Base-by-base conservation (phyloP, 2,113 vertebrate species). In the Lagopus leucura region DNA sequence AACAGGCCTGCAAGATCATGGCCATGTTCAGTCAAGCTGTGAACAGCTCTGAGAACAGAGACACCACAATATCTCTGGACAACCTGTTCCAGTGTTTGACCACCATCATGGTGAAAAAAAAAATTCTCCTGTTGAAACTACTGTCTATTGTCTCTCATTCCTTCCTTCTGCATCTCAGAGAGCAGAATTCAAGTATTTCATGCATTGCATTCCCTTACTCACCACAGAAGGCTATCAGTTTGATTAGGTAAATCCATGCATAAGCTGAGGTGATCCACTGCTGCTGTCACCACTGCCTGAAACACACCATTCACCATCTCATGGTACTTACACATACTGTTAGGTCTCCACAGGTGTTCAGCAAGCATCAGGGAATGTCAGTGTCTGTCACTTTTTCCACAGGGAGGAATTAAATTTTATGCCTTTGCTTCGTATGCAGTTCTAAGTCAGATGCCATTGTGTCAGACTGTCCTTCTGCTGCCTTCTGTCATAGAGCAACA, bases 21-120 rank as follows among this genome's bases (percentile, higher is more conserved):
- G 11, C 20, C 57, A 32, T 5, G 1, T 40, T 50, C 21, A 43
- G 21, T 36, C 32, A 47, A 57, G 12, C 22, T 47, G 20, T 50
- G 32, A 75, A 55, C 8, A 15, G 11, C 24, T 90, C 16, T n/a
- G 60, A 86, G 18, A 76, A 65, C 1, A 10, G 22, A 82, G 24
- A 67, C 14, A 64, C 5, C 13, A 65, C 61, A 73, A 32, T 16
- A 4, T 81, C 25, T 28, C 80, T 57, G 28, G 6, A 25, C 8
- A 64, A 34, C 24, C 11, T 69, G 10, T 48, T 48, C 10, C 6
- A 17, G 11, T 42, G n/a, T 50, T 72, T 38, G 8, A 71, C 10
- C 16, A 65, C 3, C 1, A 4, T 43, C 0, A 0, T 7, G 8
- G 13, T 38, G 5, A 28, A 43, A 71, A 93, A 77, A 52, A 58